Evolutionary conservation across 2,888 invertebrate species (phyloP), one percentile per base, ranked within the genome.

Genomic region (Pollenia griseotomentosa): DNA sequence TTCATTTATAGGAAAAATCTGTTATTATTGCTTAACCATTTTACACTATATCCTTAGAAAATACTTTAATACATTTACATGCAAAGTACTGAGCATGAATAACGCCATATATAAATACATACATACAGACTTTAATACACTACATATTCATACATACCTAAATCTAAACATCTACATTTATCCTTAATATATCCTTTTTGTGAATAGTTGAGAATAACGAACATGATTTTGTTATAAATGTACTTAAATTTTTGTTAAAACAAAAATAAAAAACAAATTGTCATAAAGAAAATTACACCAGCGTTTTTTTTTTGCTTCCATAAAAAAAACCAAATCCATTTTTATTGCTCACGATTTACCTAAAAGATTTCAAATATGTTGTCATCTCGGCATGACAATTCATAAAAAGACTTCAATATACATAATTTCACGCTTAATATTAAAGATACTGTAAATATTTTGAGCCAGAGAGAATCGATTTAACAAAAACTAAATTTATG

Each of bases 201-300:
- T 71, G 12, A 75, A 74, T 68, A 79, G 33, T 33, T 74, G 46
- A 78, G 16, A 71, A 74, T 70, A 74, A 55, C 61, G 55, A 74
- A 75, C 12, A 83, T 65, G 19, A 83, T 77, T 83, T 70, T 83
- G 55, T 65, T 75, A 83, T 63, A 73, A 33, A n/a, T 10, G 23
- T 46, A 59, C 19, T 16, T 57, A 57, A 23, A 70, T 51, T 44
- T 55, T 48, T 65, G 66, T 66, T 66, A 42, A n/a, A 55, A 66
- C 19, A 81, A 66, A 33, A 33, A 33, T 33, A 33, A 6, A 33
- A 23, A 6, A 33, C 6, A 33, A 33, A 33, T 33, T 33, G 33
- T 33, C 33, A 33, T 33, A 33, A 33, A 33, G 33, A 33, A 33
- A 33, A 33, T 33, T 33, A 33, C 33, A 33, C 33, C 6, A 33